phyloP scores from a whole-genome alignment of 2,888 invertebrate species.

The Heliconius cydno region DNA sequence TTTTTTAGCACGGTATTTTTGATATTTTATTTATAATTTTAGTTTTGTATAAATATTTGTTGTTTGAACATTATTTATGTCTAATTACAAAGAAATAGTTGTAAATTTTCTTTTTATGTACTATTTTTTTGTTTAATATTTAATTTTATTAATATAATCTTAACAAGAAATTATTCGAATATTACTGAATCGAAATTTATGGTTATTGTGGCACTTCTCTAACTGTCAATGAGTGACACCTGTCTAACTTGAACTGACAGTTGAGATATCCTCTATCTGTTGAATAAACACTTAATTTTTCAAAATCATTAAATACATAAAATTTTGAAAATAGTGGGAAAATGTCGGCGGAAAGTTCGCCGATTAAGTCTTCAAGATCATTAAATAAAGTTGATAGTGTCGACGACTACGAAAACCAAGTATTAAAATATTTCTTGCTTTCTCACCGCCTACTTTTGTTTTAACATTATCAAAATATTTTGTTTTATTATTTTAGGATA shows the following conservation, averaged over 20 bases:
- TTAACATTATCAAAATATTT: slow-evolving; percentile 41
- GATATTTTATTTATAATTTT: no score
- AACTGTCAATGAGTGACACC: slow-evolving; percentile 12
- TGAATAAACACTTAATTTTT: slow-evolving; percentile 34
- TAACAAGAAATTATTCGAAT: background rate
- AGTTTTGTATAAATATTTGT: no score
- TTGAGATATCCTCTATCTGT: slow-evolving; percentile 23
- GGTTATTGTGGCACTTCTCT: background rate
- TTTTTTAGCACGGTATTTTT: no score
- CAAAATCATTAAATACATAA: slow-evolving; percentile 15
- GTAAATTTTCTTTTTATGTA: no score
- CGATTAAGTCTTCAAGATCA: slow-evolving; percentile 62
- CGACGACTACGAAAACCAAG: slow-evolving; percentile 73
- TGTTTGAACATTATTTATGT: no score
- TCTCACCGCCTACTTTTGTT: slow-evolving; percentile 65
- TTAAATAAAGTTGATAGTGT: slow-evolving; percentile 65
- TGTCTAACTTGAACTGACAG: slow-evolving; percentile 16
- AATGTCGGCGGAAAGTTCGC: slow-evolving; percentile 54
- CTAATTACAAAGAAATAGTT: no score
- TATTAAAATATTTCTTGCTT: slow-evolving; percentile 53
- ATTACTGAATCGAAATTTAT: background rate
- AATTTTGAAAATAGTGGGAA: slow-evolving; percentile 38
- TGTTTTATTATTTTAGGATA: slow-evolving; percentile 80
- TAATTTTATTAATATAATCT: no score
- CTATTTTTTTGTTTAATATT: no score